Evolutionary conservation across 2,888 invertebrate species (phyloP), one percentile per base, ranked within the genome.

Genomic region (Ormia ochracea): DNA sequence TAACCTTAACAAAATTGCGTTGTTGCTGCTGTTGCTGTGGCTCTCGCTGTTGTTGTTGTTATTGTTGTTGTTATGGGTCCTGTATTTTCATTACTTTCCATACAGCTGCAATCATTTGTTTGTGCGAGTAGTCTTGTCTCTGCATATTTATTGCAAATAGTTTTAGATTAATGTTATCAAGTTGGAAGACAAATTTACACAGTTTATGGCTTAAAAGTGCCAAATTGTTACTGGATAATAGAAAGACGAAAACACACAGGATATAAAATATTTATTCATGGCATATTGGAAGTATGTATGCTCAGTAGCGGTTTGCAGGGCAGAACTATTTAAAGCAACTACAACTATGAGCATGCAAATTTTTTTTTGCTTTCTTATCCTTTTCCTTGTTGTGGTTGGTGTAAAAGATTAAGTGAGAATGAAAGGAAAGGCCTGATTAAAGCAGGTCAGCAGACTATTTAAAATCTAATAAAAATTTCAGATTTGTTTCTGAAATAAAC

Each of bases 91-190:
- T 41, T 59, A 43, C 23, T 54, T 48, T 59, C 38, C 59, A 52
- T 72, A 31, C 52, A 17, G 5, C 58, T 26, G 7, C 52, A 33
- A 14, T 10, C 41, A 36, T 45, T 38, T 31, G 45, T 38, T 12
- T 61, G 36, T n/a, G n/a, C n/a, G n/a, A n/a, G n/a, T 61, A 21
- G 68, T 43, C 14, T 33, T 43, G 33, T 33, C 33, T 61, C 58
- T 77, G 63, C 69, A 70, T 76, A 80, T 80, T 76, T 77, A 77
- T 77, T 73, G 76, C 80, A 76, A 80, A 76, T 76, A 72, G 72
- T 80, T 80, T 66, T 63, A 76, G 80, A 76, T 80, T 76, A 80
- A 80, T 76, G 76, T 76, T 76, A 76, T 80, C 72, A 68, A 80
- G 63, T 68, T 58, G 33, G 72, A 76, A 80, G 80, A 80, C 80